phyloP scores from a whole-genome alignment of 2,888 invertebrate genomes.

The Carcina quercana region DNA sequence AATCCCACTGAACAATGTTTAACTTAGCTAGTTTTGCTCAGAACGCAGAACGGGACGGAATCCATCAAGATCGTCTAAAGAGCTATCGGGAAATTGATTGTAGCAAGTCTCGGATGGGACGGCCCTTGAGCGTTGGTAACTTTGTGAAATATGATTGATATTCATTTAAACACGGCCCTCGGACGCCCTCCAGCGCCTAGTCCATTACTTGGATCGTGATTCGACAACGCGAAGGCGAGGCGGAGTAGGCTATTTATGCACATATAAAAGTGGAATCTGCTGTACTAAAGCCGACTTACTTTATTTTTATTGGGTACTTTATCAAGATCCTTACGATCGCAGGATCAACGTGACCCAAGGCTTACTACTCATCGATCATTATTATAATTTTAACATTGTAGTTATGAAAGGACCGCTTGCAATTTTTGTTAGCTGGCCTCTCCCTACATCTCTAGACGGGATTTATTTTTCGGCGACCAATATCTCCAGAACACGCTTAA shows the following conservation, averaged over 20 bases:
- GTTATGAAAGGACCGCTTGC: too few species aligned
- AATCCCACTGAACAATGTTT: conserved; percentile 22
- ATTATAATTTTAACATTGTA: too few species aligned
- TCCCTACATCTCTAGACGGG: too few species aligned
- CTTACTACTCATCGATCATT: too few species aligned
- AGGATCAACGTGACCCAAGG: too few species aligned
- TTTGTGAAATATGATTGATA: conserved; percentile 30
- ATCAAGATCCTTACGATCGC: conserved; percentile 2
- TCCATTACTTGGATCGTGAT: conserved; percentile 34
- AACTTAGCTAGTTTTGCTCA: conserved; percentile 7
- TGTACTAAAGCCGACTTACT: conserved; percentile 4
- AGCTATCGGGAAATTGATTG: conserved; percentile 5
- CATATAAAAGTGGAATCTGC: conserved; percentile 11
- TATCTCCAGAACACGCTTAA: too few species aligned
- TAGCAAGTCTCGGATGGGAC: conserved; percentile 10
- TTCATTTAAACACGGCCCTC: conserved; percentile 24
- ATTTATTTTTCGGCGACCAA: too few species aligned
- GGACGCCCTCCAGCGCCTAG: conserved; percentile 24
- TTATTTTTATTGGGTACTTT: conserved; percentile 6
- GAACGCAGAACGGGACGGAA: not conserved
- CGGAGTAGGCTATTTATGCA: conserved; percentile 17
- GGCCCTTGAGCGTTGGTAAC: conserved; percentile 21
- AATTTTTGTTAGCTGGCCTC: too few species aligned
- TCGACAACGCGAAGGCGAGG: conserved; percentile 25
- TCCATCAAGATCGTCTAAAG: conserved; percentile 2